These are phyloP conservation scores for Melieria picta DNA, from an alignment of 2,888 invertebrate species.

Conservation along the genomic window DNA sequence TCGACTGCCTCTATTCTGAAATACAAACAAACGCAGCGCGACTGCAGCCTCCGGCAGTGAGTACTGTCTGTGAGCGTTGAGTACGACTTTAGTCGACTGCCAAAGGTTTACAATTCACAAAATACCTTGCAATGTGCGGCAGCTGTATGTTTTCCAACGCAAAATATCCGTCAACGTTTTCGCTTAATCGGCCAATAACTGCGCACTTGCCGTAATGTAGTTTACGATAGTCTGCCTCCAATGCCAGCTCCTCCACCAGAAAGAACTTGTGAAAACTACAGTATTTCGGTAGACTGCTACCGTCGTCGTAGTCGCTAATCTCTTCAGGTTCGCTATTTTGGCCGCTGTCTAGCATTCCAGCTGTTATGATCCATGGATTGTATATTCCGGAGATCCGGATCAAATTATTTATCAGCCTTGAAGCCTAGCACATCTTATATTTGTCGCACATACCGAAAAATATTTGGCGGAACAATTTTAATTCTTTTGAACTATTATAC, in stretches of 20 bases:
- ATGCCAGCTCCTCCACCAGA: conserved; percentile 55
- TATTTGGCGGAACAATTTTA: too few relatives aligned
- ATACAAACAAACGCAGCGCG: conserved; percentile 47
- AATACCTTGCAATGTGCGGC: conserved; percentile 50
- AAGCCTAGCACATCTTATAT: too few relatives aligned
- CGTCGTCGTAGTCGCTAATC: too few relatives aligned
- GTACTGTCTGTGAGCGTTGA: conserved; percentile 43
- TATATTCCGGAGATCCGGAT: too few relatives aligned
- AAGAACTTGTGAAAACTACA: conserved; percentile 51
- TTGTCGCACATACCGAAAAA: too few relatives aligned
- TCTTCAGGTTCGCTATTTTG: too few relatives aligned
- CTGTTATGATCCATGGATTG: too few relatives aligned
- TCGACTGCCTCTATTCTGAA: conserved; percentile 29
- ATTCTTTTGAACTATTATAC: too few relatives aligned
- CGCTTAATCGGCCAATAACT: conserved; percentile 52
- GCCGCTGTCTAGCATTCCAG: too few relatives aligned
- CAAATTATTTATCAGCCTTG: too few relatives aligned
- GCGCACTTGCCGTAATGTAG: conserved; percentile 58
- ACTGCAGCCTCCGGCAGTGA: conserved; percentile 52
- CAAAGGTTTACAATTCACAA: background rate
- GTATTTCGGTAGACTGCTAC: conserved; percentile 38
- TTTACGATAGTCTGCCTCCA: conserved; percentile 46
- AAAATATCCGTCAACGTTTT: conserved; percentile 40
- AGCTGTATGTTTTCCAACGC: conserved; percentile 53
- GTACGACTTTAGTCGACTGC: too few relatives aligned